Evolutionary conservation across 2,113 vertebrate species (phyloP), one percentile per base, ranked within the genome.

Genomic region (Pycnonotus jocosus): DNA sequence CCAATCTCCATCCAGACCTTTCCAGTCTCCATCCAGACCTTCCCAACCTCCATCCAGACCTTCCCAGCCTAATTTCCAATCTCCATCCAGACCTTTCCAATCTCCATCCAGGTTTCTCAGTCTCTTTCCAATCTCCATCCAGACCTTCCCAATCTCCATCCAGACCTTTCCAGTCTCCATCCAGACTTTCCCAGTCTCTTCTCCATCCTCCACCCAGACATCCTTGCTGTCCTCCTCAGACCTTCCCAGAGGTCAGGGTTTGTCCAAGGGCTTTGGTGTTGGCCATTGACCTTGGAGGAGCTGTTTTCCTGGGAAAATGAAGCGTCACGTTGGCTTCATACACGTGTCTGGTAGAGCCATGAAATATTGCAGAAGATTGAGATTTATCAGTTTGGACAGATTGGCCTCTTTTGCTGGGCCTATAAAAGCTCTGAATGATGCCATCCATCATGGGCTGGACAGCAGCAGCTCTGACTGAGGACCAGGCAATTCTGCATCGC

Each of bases 351-450:
- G 61, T 66, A 86, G 86, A 77, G 78, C 64, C 57, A 90, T 95
- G 93, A 97, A 95, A 96, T 97, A 97, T 95, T 89, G 31, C 22
- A 68, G 50, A 76, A 92, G 94, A 95, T 90, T 86, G 65, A 95
- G 96, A 97, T 97, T 96, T 92, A 96, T 97, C 93, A 91, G 78
- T 64, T 71, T 0, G 27, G 95, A 88, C 96, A 96, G 93, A 92
- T 92, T 95, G 96, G 96, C 95, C 93, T 90, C 95, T 95, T 94
- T 90, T 2, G 3, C 88, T 69, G 81, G 89, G 90, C 74, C 94
- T 92, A 96, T 96, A 96, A 97, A 97, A 93, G 92, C 83, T 78
- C 92, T 82, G 74, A 94, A 95, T 91, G 86, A 97, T 73, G 64
- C 80, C 85, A 95, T 96, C 93, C 95, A 91, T 97, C 95, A 95